Evolutionary conservation across 1,140 invertebrate genomes (phyloP).

Genomic region (Aphis craccivora): DNA sequence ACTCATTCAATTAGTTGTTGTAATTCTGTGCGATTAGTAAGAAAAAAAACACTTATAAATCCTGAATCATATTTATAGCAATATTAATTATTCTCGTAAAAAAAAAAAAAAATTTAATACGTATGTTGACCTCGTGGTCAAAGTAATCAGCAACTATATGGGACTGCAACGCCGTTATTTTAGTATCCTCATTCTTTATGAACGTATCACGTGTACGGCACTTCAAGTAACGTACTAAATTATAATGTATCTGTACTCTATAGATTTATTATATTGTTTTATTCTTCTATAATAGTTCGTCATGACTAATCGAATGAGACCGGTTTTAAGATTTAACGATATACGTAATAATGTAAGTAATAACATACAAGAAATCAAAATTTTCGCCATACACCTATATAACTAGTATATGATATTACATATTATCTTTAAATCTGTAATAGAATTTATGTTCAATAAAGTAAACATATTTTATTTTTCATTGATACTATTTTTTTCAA

Average conservation of each 20-base stretch:
- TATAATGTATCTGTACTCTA: neutral
- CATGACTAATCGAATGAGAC: constrained; percentile 13
- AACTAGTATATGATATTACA: neutral
- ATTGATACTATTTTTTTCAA: neutral
- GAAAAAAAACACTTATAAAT: neutral
- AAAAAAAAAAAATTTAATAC: neutral
- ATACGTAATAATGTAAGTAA: neutral
- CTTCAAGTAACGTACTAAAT: neutral
- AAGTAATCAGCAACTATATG: neutral
- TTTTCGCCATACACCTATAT: neutral
- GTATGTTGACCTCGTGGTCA: neutral
- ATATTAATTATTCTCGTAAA: neutral
- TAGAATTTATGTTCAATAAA: neutral
- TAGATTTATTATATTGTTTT: neutral
- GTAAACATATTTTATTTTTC: neutral
- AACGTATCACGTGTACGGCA: neutral
- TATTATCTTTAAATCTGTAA: neutral
- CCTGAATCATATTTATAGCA: neutral
- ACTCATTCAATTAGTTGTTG: neutral
- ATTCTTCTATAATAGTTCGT: neutral
- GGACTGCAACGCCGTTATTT: neutral
- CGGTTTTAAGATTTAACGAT: constrained; percentile 26
- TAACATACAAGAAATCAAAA: neutral
- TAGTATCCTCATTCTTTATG: neutral
- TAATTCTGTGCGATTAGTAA: neutral